Percentiles rank a stretch among this genome's conserved stretches.
These are phyloP conservation scores for Sus cebifrons DNA, from an alignment of 2,797 vertebrate genomes.

Conservation along the genomic window DNA sequence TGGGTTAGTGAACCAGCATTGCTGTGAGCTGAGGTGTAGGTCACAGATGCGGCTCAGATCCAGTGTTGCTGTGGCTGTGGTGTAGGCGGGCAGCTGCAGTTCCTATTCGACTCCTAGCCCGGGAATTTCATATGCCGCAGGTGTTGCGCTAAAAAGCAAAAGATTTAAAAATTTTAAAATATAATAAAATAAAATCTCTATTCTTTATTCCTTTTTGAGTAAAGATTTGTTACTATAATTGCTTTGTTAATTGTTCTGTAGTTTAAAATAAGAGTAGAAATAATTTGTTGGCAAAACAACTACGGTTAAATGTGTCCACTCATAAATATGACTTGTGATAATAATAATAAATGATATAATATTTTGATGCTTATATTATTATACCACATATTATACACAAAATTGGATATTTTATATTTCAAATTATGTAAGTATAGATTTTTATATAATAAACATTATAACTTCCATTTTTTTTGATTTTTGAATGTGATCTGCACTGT, in stretches of 20 bases:
- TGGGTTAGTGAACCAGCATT: too few species aligned
- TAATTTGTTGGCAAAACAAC: background rate
- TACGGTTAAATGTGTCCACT: background rate
- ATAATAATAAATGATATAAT: background rate
- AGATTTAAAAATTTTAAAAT: too few species aligned
- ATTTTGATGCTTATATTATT: background rate
- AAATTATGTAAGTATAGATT: background rate
- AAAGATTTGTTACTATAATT: background rate
- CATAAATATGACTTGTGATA: background rate
- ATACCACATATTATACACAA: background rate
- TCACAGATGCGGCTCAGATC: too few species aligned
- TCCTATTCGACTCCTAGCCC: too few species aligned
- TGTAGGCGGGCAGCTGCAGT: too few species aligned
- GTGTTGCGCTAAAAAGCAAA: too few species aligned
- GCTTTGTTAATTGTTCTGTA: background rate
- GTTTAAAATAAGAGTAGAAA: conserved; percentile 27
- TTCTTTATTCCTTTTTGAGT: background rate
- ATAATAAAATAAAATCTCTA: background rate
- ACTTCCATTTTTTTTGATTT: background rate
- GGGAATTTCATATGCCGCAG: too few species aligned
- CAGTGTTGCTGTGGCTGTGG: too few species aligned
- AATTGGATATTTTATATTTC: background rate
- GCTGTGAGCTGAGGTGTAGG: too few species aligned
- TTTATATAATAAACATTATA: background rate
- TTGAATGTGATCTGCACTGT: background rate